Percentiles rank a stretch among this genome's conserved stretches.
phyloP scores from a whole-genome alignment of 2,113 vertebrate species.

The Tachysurus fulvidraco region DNA sequence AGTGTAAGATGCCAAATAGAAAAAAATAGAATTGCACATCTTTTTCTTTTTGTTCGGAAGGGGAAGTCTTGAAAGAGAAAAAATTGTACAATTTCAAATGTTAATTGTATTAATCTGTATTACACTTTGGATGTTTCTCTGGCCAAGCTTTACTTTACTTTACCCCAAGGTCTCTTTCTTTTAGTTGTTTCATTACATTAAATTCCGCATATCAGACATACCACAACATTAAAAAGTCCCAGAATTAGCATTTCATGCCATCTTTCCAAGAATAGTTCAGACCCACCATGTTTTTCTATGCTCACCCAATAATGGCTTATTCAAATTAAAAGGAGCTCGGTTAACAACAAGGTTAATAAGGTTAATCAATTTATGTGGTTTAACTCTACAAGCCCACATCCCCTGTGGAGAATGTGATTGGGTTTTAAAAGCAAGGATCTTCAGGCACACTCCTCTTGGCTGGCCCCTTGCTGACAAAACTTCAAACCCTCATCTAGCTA shows the following conservation, averaged over 20 bases:
- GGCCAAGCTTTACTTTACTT: neutral
- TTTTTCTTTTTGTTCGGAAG: neutral
- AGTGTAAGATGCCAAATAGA: neutral
- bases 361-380: slow-evolving; percentile 45
- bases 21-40: neutral
- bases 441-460: slow-evolving; percentile 42
- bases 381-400: neutral
- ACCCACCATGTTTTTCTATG: neutral
- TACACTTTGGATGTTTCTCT: no score
- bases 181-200: neutral
- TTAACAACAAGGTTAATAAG: slow-evolving; percentile 48
- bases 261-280: neutral
- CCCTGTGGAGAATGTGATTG: slow-evolving; percentile 19
- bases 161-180: neutral
- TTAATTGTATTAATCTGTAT: no score
- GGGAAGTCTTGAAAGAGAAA: no score
- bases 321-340: slow-evolving; percentile 22
- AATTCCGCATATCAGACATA: neutral
- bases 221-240: neutral
- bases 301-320: neutral
- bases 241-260: neutral
- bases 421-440: slow-evolving; percentile 5
- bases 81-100: no score
- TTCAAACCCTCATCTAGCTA: slow-evolving; percentile 27
- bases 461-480: slow-evolving; percentile 27